Evolutionary conservation across 2,113 vertebrate species (phyloP).

Genomic region (Herpetotheres cachinnans): DNA sequence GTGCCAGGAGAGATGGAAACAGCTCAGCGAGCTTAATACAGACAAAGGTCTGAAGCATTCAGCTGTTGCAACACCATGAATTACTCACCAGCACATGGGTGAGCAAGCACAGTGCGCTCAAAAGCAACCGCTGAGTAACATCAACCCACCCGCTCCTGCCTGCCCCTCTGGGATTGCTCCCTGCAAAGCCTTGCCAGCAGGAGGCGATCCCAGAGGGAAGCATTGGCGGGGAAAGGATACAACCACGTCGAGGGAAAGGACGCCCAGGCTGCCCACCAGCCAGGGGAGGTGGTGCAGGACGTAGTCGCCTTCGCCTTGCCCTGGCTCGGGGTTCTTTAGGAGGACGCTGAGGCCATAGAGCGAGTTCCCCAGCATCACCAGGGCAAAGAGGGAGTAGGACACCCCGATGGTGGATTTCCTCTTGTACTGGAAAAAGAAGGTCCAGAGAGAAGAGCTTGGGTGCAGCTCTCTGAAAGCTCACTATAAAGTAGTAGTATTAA

Average conservation of each 20-base stretch:
- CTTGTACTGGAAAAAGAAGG: slow-evolving; percentile 68
- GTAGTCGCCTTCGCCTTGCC: slow-evolving; percentile 79
- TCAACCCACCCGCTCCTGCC: not conserved
- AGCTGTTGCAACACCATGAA: not conserved
- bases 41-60: not conserved
- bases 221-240: slow-evolving; percentile 76
- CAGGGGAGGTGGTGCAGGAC: slow-evolving; percentile 92
- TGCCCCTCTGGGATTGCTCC: not conserved
- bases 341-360: slow-evolving; percentile 88
- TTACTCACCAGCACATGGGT: accelerated
- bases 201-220: not conserved
- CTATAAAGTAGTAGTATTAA: not conserved
- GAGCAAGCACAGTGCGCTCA: not conserved
- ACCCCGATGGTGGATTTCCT: slow-evolving; percentile 88
- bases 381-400: slow-evolving; percentile 88
- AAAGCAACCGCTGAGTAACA: not conserved
- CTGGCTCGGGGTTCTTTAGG: slow-evolving; percentile 86
- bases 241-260: slow-evolving; percentile 82
- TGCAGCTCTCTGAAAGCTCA: not conserved
- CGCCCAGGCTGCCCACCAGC: slow-evolving; percentile 93
- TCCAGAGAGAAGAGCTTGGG: not conserved
- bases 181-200: accelerated
- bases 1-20: not conserved
- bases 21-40: accelerated
- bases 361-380: slow-evolving; percentile 92